A percentile compares a stretch with the other conserved stretches of the same genome.
These are phyloP conservation scores for Amphiprion percula DNA, from an alignment of 2,113 vertebrate genomes.

Conservation along the genomic window DNA sequence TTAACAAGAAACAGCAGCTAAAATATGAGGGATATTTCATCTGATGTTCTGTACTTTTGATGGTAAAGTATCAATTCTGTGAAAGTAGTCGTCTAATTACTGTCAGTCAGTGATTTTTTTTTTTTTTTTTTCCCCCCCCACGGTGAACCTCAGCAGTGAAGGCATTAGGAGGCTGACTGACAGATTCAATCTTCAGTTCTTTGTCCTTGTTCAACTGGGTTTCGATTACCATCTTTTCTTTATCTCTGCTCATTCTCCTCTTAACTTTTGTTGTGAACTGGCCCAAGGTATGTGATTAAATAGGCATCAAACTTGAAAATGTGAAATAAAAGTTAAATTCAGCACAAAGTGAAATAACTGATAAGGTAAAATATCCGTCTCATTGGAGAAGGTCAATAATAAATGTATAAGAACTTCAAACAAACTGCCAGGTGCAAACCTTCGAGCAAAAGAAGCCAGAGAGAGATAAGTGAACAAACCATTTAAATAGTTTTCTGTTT, in stretches of 20 bases:
- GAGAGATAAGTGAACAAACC: no score
- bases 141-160: background rate
- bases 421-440: no score
- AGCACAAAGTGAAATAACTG: no score
- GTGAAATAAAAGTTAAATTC: no score
- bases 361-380: no score
- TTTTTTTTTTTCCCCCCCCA: background rate
- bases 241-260: background rate
- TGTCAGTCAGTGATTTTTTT: background rate
- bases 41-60: background rate
- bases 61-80: constrained; percentile 25
- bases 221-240: background rate
- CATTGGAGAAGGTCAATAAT: no score
- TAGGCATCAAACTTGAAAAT: no score
- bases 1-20: background rate
- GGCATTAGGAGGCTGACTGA: constrained; percentile 19
- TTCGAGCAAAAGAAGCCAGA: no score
- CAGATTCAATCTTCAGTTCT: constrained; percentile 32
- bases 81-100: constrained; percentile 33
- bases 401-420: no score
- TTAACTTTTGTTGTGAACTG: no score
- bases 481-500: no score
- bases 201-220: background rate
- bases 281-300: no score
- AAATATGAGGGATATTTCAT: constrained; percentile 31